Percentiles rank a stretch among this genome's conserved stretches.
Conservation (phyloP, 2,888 invertebrate species). For the Dexiosoma caninum region DNA sequence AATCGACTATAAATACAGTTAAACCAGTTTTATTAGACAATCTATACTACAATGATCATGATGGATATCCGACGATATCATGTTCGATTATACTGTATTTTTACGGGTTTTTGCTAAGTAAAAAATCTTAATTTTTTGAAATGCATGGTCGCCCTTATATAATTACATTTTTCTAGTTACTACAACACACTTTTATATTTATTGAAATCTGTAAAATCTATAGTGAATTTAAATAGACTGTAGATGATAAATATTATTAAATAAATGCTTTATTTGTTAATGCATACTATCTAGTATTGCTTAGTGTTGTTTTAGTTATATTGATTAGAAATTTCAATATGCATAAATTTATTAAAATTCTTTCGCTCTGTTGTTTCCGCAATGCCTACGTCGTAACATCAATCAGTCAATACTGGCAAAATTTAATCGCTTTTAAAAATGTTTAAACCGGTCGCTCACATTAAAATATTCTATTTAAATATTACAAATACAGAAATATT, state of each 20-base stretch:
- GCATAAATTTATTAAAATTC: background rate
- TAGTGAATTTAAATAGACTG: conserved; percentile 15
- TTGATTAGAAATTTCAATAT: background rate
- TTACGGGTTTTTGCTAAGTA: background rate
- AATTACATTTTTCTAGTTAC: background rate
- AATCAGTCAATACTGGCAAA: background rate
- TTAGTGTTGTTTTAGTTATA: background rate
- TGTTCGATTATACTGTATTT: too few relatives aligned
- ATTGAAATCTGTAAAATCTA: conserved; percentile 4
- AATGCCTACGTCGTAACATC: background rate
- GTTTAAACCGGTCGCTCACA: background rate
- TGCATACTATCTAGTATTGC: too few relatives aligned
- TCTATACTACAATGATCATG: too few relatives aligned
- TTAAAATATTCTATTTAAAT: background rate
- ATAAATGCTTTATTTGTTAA: background rate
- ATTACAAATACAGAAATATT: background rate
- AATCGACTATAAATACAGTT: too few relatives aligned
- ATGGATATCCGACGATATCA: too few relatives aligned
- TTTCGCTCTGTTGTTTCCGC: background rate
- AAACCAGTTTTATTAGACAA: too few relatives aligned
- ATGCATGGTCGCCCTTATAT: background rate
- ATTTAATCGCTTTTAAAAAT: background rate
- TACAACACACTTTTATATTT: background rate
- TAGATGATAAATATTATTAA: conserved; percentile 1
- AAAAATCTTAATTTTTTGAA: background rate